Evolutionary conservation across 2,888 invertebrate species (phyloP), one percentile per base, ranked within the genome.

Genomic region (Andrena bucephala): DNA sequence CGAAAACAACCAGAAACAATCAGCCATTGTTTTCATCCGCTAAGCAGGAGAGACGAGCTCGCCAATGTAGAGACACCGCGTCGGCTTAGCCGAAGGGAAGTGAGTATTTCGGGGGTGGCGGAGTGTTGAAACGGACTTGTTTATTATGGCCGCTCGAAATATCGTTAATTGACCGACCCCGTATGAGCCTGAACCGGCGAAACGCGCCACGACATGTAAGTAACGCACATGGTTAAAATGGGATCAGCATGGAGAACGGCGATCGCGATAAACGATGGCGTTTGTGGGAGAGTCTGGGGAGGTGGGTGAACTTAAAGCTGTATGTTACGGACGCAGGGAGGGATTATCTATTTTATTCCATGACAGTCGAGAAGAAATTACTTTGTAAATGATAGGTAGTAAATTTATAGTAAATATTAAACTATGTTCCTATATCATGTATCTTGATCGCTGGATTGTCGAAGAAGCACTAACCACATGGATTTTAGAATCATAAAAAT

Each of bases 1-100:
- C 75, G 81, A 83, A 79, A 83, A 83, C 81, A 85, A 86, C 63
- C 63, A 67, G 77, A 70, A 81, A 85, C 83, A 86, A 88, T 86
- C 81, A 78, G 13, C 79, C 62, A 76, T 85, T 86, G 84, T 81
- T 78, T 75, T 59, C 62, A 10, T 1, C 31, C 59, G 68, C 36
- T 59, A 57, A 54, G 42, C 29, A 33, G 36, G 79, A 62, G 60
- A 50, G 83, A 42, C n/a, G 54, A 68, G 72, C 80, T 63, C 57
- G 67, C 52, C 62, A 62, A 27, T 66, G 52, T 52, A 33, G 29
- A 52, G 63, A 78, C 50, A 70, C 29, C 72, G 69, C 59, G 69
- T 42, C 67, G 60, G 27, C 73, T 66, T 62, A 71, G 73, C 27
- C 60, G 72, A 66, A 66, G 65, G 75, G 24, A 36, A 48, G 13